Evolutionary conservation across 2,113 vertebrate genomes (phyloP).

Genomic region (Varanus komodoensis): DNA sequence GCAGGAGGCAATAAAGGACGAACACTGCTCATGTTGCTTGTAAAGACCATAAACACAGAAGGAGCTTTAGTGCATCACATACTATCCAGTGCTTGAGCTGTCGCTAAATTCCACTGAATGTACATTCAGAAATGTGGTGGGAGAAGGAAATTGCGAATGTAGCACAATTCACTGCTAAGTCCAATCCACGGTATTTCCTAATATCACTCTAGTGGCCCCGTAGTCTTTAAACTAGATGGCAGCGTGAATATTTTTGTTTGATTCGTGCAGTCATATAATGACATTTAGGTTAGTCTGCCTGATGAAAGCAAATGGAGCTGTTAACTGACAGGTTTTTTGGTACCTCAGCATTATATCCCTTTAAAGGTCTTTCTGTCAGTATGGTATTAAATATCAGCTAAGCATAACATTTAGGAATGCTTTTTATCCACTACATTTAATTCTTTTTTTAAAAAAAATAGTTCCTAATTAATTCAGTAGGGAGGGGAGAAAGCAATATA

Average conservation of each 20-base stretch:
- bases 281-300: constrained; percentile 66
- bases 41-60: constrained; percentile 57
- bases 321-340: constrained; percentile 50
- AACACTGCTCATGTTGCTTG: constrained; percentile 52
- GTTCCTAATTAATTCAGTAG: not conserved
- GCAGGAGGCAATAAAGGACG: constrained; percentile 63
- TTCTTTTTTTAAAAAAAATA: not conserved
- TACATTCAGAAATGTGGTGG: constrained; percentile 61
- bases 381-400: constrained; percentile 53
- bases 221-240: constrained; percentile 50
- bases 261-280: constrained; percentile 45
- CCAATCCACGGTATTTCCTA: constrained; percentile 30
- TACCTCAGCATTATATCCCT: constrained; percentile 26
- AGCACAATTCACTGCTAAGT: constrained; percentile 48
- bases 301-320: constrained; percentile 57
- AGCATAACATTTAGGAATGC: constrained; percentile 35
- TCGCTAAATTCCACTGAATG: constrained; percentile 65
- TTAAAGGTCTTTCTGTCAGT: constrained; percentile 52
- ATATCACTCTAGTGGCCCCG: constrained; percentile 46
- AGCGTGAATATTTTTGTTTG: constrained; percentile 31
- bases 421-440: not conserved
- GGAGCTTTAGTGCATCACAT: constrained; percentile 53
- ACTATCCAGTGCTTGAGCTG: constrained; percentile 59
- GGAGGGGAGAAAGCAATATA: not conserved
- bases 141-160: constrained; percentile 50